Evolutionary conservation across 2,888 invertebrate species (phyloP), one percentile per base, ranked within the genome.

Genomic region (Barypeithes pellucidus): DNA sequence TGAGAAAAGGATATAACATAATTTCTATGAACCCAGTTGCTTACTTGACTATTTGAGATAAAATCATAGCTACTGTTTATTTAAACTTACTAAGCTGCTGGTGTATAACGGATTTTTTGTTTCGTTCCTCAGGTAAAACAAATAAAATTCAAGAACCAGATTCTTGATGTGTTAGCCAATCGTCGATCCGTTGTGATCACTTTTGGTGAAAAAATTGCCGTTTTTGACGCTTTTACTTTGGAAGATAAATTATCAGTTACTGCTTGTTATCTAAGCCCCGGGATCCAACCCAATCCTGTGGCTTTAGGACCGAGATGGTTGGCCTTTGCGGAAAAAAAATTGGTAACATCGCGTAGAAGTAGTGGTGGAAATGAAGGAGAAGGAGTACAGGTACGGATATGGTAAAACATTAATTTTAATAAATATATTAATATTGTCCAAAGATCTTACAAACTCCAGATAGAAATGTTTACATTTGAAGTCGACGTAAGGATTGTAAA

Each of bases 91-190:
- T n/a, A n/a, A n/a, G n/a, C n/a, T n/a, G n/a, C n/a, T n/a, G n/a
- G n/a, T n/a, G n/a, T n/a, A n/a, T n/a, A n/a, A n/a, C n/a, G n/a
- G n/a, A n/a, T n/a, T n/a, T n/a, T n/a, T n/a, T n/a, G n/a, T n/a
- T n/a, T 29, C 20, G 39, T 29, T 67, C 79, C 79, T 73, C 86
- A 94, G 89, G 92, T 94, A 14, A 96, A 96, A 85, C 94, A 93
- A 83, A 95, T 96, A 79, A 96, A 96, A 86, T 98, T 97, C 88
- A 96, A 96, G 87, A 95, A 93, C 85, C 93, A 93, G 0, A 93
- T 98, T 63, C 89, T 94, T 80, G 96, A 96, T 84, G 93, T 98
- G 73, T 86, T 94, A 78, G 95, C 95, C n/a, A 97, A 97, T 87
- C 93, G 93, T 80, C 91, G 94, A 73, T 95, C 95, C 9, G 90